A percentile compares a stretch with the other conserved stretches of the same genome.
phyloP scores from a whole-genome alignment of 2,888 invertebrate genomes.

The Tribolium freemani region DNA sequence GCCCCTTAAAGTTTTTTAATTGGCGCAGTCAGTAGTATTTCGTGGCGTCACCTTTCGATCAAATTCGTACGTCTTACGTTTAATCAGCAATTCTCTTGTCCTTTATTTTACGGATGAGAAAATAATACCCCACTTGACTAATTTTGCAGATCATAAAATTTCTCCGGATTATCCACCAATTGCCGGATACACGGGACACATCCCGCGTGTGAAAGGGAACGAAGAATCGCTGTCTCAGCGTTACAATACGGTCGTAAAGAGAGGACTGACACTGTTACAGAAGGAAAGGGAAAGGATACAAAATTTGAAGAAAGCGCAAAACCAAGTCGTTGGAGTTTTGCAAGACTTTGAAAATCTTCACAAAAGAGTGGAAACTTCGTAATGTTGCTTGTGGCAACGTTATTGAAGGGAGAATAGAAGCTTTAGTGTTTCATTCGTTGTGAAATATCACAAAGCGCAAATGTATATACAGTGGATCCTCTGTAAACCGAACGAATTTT shows the following conservation, averaged over 20 bases:
- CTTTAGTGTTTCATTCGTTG: conserved; percentile 22
- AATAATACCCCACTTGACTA: conserved; percentile 43
- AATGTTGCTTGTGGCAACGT: conserved; percentile 27
- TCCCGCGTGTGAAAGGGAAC: conserved; percentile 75
- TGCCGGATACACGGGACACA: conserved; percentile 82
- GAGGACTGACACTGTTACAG: conserved; percentile 63
- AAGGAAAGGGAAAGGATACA: conserved; percentile 71
- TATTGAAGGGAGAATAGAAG: conserved; percentile 16
- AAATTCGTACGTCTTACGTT: no score
- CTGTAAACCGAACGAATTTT: no score
- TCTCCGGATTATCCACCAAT: conserved; percentile 80
- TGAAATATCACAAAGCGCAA: conserved; percentile 9
- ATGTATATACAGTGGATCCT: not conserved
- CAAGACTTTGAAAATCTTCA: conserved; percentile 48
- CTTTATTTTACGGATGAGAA: no score
- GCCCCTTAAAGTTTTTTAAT: no score
- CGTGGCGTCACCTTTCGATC: no score
- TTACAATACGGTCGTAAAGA: conserved; percentile 77
- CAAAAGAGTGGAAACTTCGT: conserved; percentile 20
- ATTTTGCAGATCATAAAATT: conserved; percentile 71
- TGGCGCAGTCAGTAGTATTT: no score
- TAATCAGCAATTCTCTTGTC: no score
- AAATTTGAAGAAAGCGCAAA: conserved; percentile 48
- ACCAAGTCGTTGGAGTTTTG: conserved; percentile 51
- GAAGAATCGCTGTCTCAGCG: conserved; percentile 79